A percentile compares a stretch with the other conserved stretches of the same genome.
Evolutionary conservation across 2,113 vertebrate genomes (phyloP).

Genomic region (Poeciliopsis retropinna): DNA sequence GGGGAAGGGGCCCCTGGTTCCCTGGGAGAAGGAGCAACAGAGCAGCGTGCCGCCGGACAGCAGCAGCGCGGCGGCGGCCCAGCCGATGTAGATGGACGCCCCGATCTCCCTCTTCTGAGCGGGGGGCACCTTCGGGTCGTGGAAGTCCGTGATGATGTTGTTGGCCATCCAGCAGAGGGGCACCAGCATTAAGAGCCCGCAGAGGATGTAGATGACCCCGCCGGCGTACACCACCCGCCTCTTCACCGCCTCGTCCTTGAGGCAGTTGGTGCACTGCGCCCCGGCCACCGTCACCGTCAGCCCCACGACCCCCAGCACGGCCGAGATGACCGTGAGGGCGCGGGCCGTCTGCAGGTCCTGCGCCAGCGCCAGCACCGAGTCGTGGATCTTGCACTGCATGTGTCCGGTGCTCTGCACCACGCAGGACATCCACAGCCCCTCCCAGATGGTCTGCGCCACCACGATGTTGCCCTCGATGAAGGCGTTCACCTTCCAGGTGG

Average conservation of each 20-base stretch:
- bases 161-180: constrained; percentile 94
- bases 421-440: constrained; percentile 95
- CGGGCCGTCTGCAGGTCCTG: constrained; percentile 87
- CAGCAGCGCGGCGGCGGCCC: constrained; percentile 88
- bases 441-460: constrained; percentile 90
- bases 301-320: constrained; percentile 85
- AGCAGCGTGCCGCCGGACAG: constrained; percentile 88
- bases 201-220: constrained; percentile 84
- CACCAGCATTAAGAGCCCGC: constrained; percentile 86
- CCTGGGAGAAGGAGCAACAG: constrained; percentile 83
- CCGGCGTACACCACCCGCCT: constrained; percentile 83
- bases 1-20: constrained; percentile 73
- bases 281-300: constrained; percentile 88
- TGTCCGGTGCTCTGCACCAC: constrained; percentile 93
- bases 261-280: constrained; percentile 92
- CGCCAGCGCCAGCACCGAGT: constrained; percentile 81
- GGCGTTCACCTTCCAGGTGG: constrained; percentile 93
- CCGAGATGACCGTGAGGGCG: constrained; percentile 87
- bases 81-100: constrained; percentile 93
- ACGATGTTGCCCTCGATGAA: constrained; percentile 91
- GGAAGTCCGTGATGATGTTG: constrained; percentile 90
- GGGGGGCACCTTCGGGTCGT: constrained; percentile 80
- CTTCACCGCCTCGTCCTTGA: constrained; percentile 80
- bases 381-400: constrained; percentile 90
- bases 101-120: constrained; percentile 91